Evolutionary conservation across 1,140 invertebrate genomes (phyloP), one percentile per base, ranked within the genome.

Genomic region (Papilio machaon): DNA sequence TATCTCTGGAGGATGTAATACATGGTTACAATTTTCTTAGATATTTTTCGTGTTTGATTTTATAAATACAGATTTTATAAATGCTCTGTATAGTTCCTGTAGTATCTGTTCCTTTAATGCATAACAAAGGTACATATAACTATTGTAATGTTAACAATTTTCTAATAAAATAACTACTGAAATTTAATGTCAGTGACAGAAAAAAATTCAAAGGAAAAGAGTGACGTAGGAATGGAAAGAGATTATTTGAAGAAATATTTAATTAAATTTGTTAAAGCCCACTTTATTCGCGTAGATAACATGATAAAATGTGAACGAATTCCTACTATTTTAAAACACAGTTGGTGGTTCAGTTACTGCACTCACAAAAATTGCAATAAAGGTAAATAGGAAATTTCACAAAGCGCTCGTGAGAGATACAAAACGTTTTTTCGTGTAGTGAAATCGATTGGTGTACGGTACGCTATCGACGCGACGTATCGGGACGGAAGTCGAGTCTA

Each of bases 361-460:
- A 73, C 70, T 73, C 60, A 30, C 60, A 73, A 43, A 46, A 73
- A 46, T 73, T 73, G 70, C 70, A 73, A 73, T 73, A 46, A 73
- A 73, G 73, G 73, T 46, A 75, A 75, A 75, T 47, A 75, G 17
- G n/a, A 46, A 75, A 49, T 75, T 75, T 75, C 73, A 75, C 73
- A 75, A 75, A 75, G 43, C 73, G 73, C 73, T 47, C 15, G 73
- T 23, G 43, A 49, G 46, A 75, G 43, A 75, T 75, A 75, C 73
- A 49, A 75, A 75, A 46, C 73, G 73, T 75, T 75, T 75, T 75
- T 75, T 75, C 73, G n/a, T 47, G 73, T 75, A 75, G n/a, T 46
- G 43, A 75, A 75, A 75, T 75, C 73, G 73, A 75, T 75, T 75
- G 73, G 38, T 74, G n/a, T 49, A 73, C 60, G 60, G 54, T 10